These are phyloP conservation scores for Dendrocincla tyrannina DNA, from an alignment of 2,797 vertebrate genomes.

Conservation along the genomic window DNA sequence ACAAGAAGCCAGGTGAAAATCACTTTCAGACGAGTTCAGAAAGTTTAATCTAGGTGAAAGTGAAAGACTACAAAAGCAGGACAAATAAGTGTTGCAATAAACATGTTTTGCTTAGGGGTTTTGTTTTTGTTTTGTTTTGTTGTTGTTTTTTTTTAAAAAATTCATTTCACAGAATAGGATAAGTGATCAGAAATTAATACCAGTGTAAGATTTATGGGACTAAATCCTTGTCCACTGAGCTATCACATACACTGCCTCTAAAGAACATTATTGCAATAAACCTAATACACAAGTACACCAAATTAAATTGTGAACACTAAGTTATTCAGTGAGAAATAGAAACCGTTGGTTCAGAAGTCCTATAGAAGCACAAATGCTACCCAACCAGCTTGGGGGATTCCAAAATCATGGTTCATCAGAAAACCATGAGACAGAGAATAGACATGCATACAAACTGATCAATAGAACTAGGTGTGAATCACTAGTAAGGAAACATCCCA, in stretches of 20 bases:
- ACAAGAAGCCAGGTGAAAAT: background rate
- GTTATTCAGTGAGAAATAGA: background rate
- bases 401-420: fast-evolving
- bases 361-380: background rate
- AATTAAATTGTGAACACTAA: background rate
- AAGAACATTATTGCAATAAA: background rate
- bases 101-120: background rate
- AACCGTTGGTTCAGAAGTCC: background rate
- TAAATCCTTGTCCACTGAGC: background rate
- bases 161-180: background rate
- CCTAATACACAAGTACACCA: background rate
- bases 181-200: background rate
- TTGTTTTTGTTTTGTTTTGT: background rate
- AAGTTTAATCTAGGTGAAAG: background rate
- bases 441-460: background rate
- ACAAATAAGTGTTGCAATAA: background rate
- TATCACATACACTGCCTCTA: background rate
- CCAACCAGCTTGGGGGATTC: background rate
- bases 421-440: background rate
- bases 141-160: background rate
- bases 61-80: background rate
- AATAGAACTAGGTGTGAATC: background rate
- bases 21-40: background rate
- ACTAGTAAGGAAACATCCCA: background rate
- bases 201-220: background rate